These are phyloP conservation scores for Crotalus helleri DNA, from an alignment of 2,113 vertebrate genomes.

Conservation along the genomic window DNA sequence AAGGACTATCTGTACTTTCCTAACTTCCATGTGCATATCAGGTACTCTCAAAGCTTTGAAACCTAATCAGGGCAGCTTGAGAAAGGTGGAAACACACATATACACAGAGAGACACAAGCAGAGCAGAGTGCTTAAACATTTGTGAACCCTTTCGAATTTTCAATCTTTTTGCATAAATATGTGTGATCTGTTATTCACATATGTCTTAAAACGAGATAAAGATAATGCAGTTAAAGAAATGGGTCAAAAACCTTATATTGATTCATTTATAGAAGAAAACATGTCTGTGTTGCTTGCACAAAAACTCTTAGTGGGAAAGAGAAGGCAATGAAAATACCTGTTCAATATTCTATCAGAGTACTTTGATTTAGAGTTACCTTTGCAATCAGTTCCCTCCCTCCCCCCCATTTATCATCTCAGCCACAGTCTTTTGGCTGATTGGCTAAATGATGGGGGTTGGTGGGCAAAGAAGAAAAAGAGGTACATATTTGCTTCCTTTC, in stretches of 20 bases:
- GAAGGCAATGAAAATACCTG: background rate
- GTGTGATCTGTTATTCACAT: background rate
- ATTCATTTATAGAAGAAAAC: background rate
- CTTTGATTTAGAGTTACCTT: background rate
- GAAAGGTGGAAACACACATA: background rate
- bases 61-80: background rate
- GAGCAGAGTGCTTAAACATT: background rate
- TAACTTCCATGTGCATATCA: background rate
- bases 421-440: background rate
- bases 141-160: background rate
- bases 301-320: background rate
- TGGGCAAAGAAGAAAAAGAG: background rate
- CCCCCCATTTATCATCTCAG: background rate
- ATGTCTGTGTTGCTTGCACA: background rate
- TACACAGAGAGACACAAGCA: background rate
- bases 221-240: background rate
- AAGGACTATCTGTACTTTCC: background rate
- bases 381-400: background rate
- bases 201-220: background rate
- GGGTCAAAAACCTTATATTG: background rate
- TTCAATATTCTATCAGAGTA: background rate
- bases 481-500: background rate
- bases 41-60: background rate
- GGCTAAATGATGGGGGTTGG: background rate
- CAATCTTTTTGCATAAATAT: background rate